Evolutionary conservation across 2,113 vertebrate genomes (phyloP), one percentile per base, ranked within the genome.

Genomic region (Ibidorhyncha struthersii): DNA sequence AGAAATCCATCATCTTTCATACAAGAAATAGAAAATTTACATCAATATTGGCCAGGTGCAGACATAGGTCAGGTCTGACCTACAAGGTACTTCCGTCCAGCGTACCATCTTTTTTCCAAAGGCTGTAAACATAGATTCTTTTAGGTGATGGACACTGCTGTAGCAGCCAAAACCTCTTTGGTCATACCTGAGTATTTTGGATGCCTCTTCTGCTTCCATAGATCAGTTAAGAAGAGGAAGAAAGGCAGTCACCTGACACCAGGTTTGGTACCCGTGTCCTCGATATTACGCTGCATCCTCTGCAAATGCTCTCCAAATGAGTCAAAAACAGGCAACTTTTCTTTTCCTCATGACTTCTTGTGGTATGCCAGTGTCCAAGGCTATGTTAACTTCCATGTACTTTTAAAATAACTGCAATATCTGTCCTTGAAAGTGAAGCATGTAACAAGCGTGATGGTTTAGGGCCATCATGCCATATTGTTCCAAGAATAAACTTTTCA

Each of bases 71-170:
- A 87, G 43, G 27, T 47, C 32, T 29, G 4, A 69, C 12, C 40
- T 36, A 27, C 23, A 36, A 72, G 40, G n/a, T 41, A 3, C 19
- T n/a, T 30, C 76, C 30, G 38, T 27, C 25, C 22, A 78, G n/a
- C 25, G 23, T 38, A 25, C 8, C 19, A 6, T 2, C 26, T 27
- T 43, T 82, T 10, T 10, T 30, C 59, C 52, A 52, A 18, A 76
- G 23, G 22, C 0, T 80, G 29, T 14, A 79, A 47, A 36, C 5
- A 58, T 0, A 4, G 29, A 0, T 67, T 29, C 25, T n/a, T 74
- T 59, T 17, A 30, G 43, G 23, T 19, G 10, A 1, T 61, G 43
- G 47, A 8, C 20, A 5, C 26, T 73, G 53, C 3, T 38, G 6
- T 4, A 45, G 55, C 55, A 86, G 25, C 10, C 17, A 83, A 90